Evolutionary conservation across 30 jellyfish, hydroid and myxozoan species (phyloP), one percentile per base, ranked within the genome.

Genomic region (Cassiopea andromeda): DNA sequence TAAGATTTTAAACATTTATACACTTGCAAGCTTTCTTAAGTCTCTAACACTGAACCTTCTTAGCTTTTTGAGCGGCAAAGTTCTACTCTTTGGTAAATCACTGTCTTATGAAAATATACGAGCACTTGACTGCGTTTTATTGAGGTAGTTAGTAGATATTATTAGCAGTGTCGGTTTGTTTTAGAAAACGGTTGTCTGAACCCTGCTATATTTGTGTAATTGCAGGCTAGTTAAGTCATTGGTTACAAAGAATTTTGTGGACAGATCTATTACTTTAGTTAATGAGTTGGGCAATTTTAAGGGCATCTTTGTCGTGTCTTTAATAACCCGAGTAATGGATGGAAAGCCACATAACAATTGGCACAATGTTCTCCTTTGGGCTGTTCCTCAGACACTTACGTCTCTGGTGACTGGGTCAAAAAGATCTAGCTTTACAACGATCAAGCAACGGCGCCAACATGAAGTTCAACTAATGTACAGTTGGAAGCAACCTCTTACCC

Each of bases 321-420:
- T 27, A 64, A 64, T 64, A 14, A 64, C 73, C 73, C 73, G 15
- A 27, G 5, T 64, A 64, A 64, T 64, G 8, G 2, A 64, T 2
- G 15, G 73, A 13, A 13, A 64, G 73, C 73, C 73, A 64, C 73
- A 64, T 7, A 64, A 64, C 73, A 64, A 64, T 64, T 64, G 15
- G 27, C 15, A 14, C 73, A 64, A 27, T 64, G 73, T 64, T 64
- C 73, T 64, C 19, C 73, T 64, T 27, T 27, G 2, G 43, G 19
- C 43, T 14, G 43, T 64, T 9, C 73, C 73, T 64, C 27, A 64
- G 73, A 64, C 73, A 17, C 15, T 9, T 64, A 64, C 15, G 73
- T 64, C 73, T 9, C 73, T 64, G 73, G 73, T 64, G 73, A 64
- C 73, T 64, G 73, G 73, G 73, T 64, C 73, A 64, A 64, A 64